phyloP scores from a whole-genome alignment of 2,888 invertebrate genomes.

The Pinctada fucata region DNA sequence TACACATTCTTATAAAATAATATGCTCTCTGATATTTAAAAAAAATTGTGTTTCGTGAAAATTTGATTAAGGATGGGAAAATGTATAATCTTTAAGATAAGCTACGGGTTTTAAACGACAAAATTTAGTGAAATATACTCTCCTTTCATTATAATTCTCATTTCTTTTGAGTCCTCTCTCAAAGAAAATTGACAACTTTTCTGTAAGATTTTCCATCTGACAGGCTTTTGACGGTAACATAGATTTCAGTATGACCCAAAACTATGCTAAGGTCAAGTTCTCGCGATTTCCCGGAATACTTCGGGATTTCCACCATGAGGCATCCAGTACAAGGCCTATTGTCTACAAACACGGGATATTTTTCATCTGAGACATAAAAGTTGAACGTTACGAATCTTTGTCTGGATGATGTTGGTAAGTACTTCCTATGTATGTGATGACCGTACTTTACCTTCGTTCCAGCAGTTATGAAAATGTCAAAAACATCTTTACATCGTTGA shows the following conservation, averaged over 20 bases:
- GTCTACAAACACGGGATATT: neutral
- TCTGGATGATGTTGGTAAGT: conserved; percentile 36
- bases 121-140: too few relatives aligned
- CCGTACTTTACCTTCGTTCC: conserved; percentile 42
- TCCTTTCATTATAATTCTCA: too few relatives aligned
- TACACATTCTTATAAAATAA: too few relatives aligned
- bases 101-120: too few relatives aligned
- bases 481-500: conserved; percentile 51
- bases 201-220: too few relatives aligned
- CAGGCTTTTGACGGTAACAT: neutral
- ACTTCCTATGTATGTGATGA: conserved; percentile 41
- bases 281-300: neutral
- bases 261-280: neutral
- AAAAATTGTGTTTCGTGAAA: too few relatives aligned
- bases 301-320: neutral
- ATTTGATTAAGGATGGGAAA: too few relatives aligned
- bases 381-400: neutral
- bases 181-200: too few relatives aligned
- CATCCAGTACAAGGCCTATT: neutral
- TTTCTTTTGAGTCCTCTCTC: too few relatives aligned
- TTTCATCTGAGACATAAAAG: neutral
- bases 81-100: too few relatives aligned
- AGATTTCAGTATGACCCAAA: neutral
- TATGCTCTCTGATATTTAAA: too few relatives aligned
- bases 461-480: conserved; percentile 50